A percentile compares a stretch with the other conserved stretches of the same genome.
These are phyloP conservation scores for Tringa solitaria DNA, from an alignment of 2,113 vertebrate genomes.

Conservation along the genomic window DNA sequence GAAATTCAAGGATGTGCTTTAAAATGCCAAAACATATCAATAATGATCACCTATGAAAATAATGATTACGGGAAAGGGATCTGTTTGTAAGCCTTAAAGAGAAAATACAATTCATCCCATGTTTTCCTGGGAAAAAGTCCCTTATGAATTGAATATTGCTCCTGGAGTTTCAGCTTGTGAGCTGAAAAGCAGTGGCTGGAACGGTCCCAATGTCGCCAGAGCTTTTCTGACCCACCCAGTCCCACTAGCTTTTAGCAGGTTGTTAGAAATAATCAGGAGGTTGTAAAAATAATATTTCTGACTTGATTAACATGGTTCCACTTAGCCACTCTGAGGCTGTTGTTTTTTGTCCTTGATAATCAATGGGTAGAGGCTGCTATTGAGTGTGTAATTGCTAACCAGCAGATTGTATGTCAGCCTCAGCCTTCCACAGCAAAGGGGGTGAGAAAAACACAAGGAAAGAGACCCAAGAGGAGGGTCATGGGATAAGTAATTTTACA, in stretches of 20 bases:
- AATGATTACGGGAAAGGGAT: background rate
- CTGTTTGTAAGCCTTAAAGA: conserved; percentile 23
- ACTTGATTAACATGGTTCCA: conserved; percentile 16
- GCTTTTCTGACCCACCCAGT: background rate
- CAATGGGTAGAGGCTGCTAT: background rate
- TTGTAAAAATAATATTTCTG: conserved; percentile 44
- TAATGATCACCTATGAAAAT: background rate
- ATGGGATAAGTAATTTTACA: background rate
- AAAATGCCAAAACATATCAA: conserved; percentile 17
- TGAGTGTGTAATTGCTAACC: background rate
- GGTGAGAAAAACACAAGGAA: background rate
- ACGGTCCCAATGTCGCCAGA: background rate
- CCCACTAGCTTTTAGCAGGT: conserved; percentile 28
- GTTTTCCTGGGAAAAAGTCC: background rate
- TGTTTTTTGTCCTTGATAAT: background rate
- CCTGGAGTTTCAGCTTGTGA: background rate
- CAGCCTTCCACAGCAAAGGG: background rate
- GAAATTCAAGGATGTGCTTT: conserved; percentile 24
- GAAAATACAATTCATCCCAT: conserved; percentile 18
- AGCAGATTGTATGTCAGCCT: background rate
- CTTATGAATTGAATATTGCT: background rate
- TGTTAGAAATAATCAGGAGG: conserved; percentile 30
- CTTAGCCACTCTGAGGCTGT: background rate
- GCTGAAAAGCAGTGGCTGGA: conserved; percentile 19
- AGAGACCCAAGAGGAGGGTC: background rate